These are phyloP conservation scores for Himalopsyche japonica DNA, from an alignment of 2,888 invertebrate species.

Conservation along the genomic window DNA sequence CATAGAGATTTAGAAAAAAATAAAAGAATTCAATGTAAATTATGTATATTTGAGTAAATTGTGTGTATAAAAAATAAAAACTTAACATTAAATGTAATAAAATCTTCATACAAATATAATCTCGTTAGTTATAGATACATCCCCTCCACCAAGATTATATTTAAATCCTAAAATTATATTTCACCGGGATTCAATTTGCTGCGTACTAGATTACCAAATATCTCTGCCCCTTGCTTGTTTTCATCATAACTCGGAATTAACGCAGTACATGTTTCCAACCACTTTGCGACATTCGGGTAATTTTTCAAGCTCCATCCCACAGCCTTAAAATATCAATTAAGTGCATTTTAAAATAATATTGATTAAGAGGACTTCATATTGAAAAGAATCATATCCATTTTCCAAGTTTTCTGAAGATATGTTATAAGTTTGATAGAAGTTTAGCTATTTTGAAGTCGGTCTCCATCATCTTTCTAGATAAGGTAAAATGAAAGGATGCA, in stretches of 20 bases:
- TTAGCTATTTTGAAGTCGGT: too few species aligned
- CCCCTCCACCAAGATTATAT: neutral
- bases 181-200: slow-evolving; percentile 56
- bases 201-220: slow-evolving; percentile 61
- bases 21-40: too few species aligned
- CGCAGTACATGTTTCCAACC: slow-evolving; percentile 62
- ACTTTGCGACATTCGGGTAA: slow-evolving; percentile 47
- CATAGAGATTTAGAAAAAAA: too few species aligned
- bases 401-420: too few species aligned
- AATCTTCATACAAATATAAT: neutral
- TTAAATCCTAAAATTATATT: slow-evolving; percentile 38
- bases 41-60: neutral
- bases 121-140: neutral
- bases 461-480: too few species aligned
- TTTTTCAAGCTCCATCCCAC: slow-evolving; percentile 23
- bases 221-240: slow-evolving; percentile 63
- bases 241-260: slow-evolving; percentile 62
- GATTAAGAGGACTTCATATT: neutral
- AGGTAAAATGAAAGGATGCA: too few species aligned
- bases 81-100: neutral
- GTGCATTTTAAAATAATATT: neutral
- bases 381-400: too few species aligned
- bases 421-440: too few species aligned
- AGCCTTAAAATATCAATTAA: slow-evolving; percentile 10
- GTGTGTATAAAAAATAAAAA: neutral